Base-by-base conservation (phyloP, 2,888 invertebrate species). In the Allolobophora icterica region DNA sequence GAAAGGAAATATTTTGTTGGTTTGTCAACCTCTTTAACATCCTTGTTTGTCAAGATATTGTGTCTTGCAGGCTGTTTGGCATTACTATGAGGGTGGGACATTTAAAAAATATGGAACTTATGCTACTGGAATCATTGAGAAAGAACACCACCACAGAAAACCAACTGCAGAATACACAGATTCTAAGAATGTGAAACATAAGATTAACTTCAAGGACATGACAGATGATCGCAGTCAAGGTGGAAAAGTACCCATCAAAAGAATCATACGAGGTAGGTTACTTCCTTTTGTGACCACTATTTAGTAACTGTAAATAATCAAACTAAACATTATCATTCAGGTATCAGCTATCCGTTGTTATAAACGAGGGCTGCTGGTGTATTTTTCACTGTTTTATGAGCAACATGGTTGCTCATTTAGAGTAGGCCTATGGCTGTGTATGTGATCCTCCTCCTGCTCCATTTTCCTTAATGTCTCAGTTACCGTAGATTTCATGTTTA, bases 101-200 rank as follows among this genome's bases (percentile, higher is more conserved):
- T 87, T 34, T 34, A 87, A 87, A 38, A 34, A 35, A 5, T 87
- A 87, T 87, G 87, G 87, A 34, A 0, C 0, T 21, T 87, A 87
- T 87, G 87, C 87, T 24, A 87, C 19, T 87, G 87, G 87, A 35
- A 87, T 35, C 38, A 87, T 87, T 34, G 87, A 87, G 87, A 87
- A 34, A 35, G 87, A 5, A 87, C 30, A 87, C 35, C 87, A 87
- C 87, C 30, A 38, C 13, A 87, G 87, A 87, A 15, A 87, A 38
- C 6, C 19, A 24, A 6, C 17, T 34, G 19, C 35, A 24, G 87
- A 87, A 4, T 87, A 87, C 38, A 87, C 87, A 21, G 87, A 87
- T 87, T 87, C 87, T 35, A 87, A 87, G 34, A 24, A 38, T 35
- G 87, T 34, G 21, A 87, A 34, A 38, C 87, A 87, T 35, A 87